Base-by-base conservation (phyloP, 64 coral and sea anemone genomes). In the Pocillopora damicornis region DNA sequence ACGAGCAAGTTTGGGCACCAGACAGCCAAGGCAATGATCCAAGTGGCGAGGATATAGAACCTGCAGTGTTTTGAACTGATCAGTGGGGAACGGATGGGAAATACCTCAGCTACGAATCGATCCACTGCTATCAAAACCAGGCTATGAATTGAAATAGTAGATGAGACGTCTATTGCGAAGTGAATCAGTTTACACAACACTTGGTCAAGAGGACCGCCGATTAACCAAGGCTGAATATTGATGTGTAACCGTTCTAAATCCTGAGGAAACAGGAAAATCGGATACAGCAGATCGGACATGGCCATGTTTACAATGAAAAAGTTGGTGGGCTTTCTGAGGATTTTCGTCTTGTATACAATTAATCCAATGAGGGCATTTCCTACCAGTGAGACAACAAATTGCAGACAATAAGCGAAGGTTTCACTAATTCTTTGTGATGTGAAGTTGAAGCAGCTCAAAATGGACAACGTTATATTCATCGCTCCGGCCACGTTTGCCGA, bases 221-320 rank as follows among this genome's bases (percentile, higher is more conserved):
- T 35, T 2, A 13, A 13, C 73, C 73, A 75, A 34, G 73, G 30
- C 30, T 30, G 14, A 30, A 30, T 30, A 34, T 35, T 13, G 11
- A 11, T 11, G 36, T 75, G 3, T 15, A 75, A 1, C 34, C 14
- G 25, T 4, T 13, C 15, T 35, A 75, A 34, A 22, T 13, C 13
- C 73, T 0, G 36, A 4, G 73, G 63, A 45, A 84, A 42, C 17
- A 42, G 2, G 36, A 71, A 84, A 12, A 84, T 9, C 9, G 81
- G 81, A 13, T 62, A 12, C 59, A 82, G 16, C 59, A 82, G 23
- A 64, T 82, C 79, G 15, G 59, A 62, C 14, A 82, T 63, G 5
- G 79, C 79, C 79, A 82, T 82, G 79, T 82, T 82, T 0, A 63
- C 79, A 26, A 82, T 63, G 12, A 82, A 64, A 17, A 82, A 34